Conservation (phyloP, 2,888 invertebrate genomes). For the Macaria notata region DNA sequence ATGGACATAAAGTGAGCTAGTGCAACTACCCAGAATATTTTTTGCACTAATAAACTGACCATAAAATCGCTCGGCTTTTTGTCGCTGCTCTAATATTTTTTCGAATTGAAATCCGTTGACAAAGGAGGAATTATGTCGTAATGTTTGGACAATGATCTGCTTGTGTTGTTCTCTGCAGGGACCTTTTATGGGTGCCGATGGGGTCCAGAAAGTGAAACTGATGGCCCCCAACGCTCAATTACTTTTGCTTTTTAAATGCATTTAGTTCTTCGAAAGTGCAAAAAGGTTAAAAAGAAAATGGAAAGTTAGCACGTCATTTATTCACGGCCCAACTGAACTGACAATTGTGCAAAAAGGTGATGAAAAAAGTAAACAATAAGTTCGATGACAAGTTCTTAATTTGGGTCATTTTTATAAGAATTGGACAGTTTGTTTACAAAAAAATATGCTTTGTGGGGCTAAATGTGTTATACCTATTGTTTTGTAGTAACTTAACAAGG, state of each 20-base stretch:
- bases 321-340: slow-evolving; percentile 12
- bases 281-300: slow-evolving; percentile 17
- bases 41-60: slow-evolving; percentile 73
- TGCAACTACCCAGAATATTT: slow-evolving; percentile 59
- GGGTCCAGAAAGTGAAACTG: slow-evolving; percentile 40
- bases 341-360: slow-evolving; percentile 2
- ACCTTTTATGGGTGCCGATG: slow-evolving; percentile 52
- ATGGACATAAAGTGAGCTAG: slow-evolving; percentile 53
- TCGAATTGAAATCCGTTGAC: slow-evolving; percentile 40
- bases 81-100: slow-evolving; percentile 57
- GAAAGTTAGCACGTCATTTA: slow-evolving; percentile 9
- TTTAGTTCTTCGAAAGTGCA: slow-evolving; percentile 15
- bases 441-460: too few relatives aligned
- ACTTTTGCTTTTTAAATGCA: slow-evolving; percentile 39
- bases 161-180: slow-evolving; percentile 49
- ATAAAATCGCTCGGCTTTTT: slow-evolving; percentile 55
- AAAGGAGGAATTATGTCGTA: slow-evolving; percentile 64
- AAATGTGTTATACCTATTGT: too few relatives aligned
- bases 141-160: slow-evolving; percentile 63
- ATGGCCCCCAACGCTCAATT: slow-evolving; percentile 37
- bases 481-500: too few relatives aligned
- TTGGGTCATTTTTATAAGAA: too few relatives aligned
- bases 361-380: background rate
- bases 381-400: too few relatives aligned
- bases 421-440: too few relatives aligned